These are phyloP conservation scores for Fragum sueziense DNA, from an alignment of 2,888 invertebrate genomes.

Conservation along the genomic window DNA sequence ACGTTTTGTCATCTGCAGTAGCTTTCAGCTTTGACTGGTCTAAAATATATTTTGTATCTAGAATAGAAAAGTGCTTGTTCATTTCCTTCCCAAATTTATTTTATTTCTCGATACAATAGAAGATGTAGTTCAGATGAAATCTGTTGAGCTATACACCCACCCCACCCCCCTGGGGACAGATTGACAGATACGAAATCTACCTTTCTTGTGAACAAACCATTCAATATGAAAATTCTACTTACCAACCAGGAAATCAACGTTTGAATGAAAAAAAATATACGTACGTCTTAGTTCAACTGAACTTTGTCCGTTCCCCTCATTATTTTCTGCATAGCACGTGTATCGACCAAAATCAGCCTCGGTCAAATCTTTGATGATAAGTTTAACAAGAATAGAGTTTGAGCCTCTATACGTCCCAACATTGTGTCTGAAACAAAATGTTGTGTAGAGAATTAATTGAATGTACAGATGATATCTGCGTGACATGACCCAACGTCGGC, in stretches of 20 bases:
- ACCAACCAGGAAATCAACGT: neutral
- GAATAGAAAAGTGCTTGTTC: too few relatives aligned
- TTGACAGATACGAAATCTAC: neutral
- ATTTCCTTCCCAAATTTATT: too few relatives aligned
- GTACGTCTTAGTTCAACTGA: conserved; percentile 29
- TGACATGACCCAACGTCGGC: neutral
- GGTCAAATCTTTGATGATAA: conserved; percentile 64
- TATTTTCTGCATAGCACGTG: conserved; percentile 66
- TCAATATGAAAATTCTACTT: neutral
- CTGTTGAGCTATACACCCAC: neutral
- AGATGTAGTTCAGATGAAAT: neutral
- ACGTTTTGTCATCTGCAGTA: too few relatives aligned
- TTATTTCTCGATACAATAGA: neutral
- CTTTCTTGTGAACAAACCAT: neutral
- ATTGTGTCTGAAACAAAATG: conserved; percentile 30
- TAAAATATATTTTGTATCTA: too few relatives aligned
- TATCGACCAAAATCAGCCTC: conserved; percentile 68
- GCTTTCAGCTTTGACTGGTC: too few relatives aligned
- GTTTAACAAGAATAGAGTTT: conserved; percentile 67
- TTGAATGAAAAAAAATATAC: neutral
- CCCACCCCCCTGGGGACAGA: neutral
- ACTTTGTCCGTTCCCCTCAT: conserved; percentile 57
- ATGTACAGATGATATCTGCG: neutral
- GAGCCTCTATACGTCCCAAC: conserved; percentile 51
- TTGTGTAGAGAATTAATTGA: neutral